These are phyloP conservation scores for Calypte anna DNA, from an alignment of 2,113 vertebrate genomes.

Conservation along the genomic window DNA sequence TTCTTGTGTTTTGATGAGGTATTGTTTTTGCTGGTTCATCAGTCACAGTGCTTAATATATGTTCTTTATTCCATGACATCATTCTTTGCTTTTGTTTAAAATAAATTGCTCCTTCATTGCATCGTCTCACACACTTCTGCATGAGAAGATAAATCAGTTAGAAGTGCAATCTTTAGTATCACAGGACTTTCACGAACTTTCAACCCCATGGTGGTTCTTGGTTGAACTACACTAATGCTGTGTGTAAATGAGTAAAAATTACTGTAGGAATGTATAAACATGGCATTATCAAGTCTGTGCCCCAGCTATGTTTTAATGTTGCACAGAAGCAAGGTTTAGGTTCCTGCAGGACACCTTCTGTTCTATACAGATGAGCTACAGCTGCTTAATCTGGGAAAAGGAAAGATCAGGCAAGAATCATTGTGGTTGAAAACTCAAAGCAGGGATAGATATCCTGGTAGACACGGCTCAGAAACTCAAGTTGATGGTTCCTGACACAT, in stretches of 20 bases:
- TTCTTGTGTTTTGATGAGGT: background rate
- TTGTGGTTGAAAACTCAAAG: background rate
- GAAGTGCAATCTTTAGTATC: background rate
- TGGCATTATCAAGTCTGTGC: background rate
- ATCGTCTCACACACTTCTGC: background rate
- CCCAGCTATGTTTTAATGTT: background rate
- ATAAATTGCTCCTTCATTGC: background rate
- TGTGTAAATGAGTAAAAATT: background rate
- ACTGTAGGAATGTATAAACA: background rate
- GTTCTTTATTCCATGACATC: background rate
- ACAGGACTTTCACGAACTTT: background rate
- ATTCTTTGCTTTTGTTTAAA: background rate
- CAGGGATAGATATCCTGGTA: background rate
- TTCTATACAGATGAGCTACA: background rate
- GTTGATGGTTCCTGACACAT: background rate
- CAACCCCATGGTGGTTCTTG: background rate
- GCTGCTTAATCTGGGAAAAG: background rate
- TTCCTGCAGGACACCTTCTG: background rate
- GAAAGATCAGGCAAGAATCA: background rate
- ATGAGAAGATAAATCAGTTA: background rate
- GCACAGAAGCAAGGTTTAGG: background rate
- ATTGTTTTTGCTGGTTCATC: background rate
- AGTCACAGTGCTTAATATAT: background rate
- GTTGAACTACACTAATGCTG: background rate
- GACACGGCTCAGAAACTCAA: background rate